phyloP scores from a whole-genome alignment of 2,113 vertebrate species.

The Calidris pugnax region DNA sequence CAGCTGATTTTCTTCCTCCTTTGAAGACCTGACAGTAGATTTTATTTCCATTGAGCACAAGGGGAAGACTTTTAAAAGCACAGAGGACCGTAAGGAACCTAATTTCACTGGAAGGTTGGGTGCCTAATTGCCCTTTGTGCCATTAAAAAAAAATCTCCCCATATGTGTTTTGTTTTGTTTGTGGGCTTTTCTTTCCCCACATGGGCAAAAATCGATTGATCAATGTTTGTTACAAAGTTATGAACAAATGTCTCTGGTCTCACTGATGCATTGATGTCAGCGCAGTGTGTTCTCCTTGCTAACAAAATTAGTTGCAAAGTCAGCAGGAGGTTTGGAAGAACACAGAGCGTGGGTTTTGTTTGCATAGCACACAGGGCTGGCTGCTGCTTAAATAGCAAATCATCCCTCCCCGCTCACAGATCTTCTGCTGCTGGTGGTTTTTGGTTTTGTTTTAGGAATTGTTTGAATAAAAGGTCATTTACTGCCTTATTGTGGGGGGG shows the following conservation, averaged over 20 bases:
- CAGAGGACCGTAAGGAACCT: not conserved
- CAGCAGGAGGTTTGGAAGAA: slow-evolving; percentile 56
- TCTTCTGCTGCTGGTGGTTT: not conserved
- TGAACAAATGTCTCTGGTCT: slow-evolving; percentile 27
- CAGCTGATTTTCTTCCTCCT: not conserved
- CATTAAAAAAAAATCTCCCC: slow-evolving; percentile 8
- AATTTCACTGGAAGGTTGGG: slow-evolving; percentile 18
- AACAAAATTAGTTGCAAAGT: slow-evolving; percentile 51
- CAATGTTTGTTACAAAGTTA: slow-evolving; percentile 54
- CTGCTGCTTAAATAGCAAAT: slow-evolving; percentile 39
- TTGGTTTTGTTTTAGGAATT: not conserved
- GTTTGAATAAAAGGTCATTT: slow-evolving; percentile 45
- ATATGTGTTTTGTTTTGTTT: slow-evolving; percentile 1
- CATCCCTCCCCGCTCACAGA: not conserved
- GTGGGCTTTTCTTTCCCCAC: not conserved
- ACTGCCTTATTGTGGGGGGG: not conserved
- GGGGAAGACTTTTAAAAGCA: slow-evolving; percentile 26
- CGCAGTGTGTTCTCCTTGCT: slow-evolving; percentile 4
- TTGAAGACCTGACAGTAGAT: not conserved
- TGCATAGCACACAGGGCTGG: slow-evolving; percentile 35
- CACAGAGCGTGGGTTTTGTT: slow-evolving; percentile 22
- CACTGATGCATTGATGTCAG: slow-evolving; percentile 39
- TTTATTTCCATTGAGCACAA: not conserved
- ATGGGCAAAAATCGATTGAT: slow-evolving; percentile 13
- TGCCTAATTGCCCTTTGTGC: slow-evolving; percentile 53